Percentiles rank a stretch among this genome's conserved stretches.
These are phyloP conservation scores for Calephelis virginiensis DNA, from an alignment of 1,140 invertebrate genomes.

Conservation along the genomic window DNA sequence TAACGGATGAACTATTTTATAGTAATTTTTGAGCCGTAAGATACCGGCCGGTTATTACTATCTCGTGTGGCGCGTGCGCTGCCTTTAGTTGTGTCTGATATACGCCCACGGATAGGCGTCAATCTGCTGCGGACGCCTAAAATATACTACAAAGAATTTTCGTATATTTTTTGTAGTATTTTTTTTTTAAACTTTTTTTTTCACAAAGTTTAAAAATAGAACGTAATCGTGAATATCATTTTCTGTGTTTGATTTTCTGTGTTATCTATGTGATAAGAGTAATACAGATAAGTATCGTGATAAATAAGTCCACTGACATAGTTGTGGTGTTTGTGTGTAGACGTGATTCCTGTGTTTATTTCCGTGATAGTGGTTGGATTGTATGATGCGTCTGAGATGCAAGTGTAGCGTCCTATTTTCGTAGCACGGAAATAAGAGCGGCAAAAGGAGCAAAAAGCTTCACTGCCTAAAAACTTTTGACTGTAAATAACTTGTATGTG, in stretches of 20 bases:
- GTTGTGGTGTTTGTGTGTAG: slow-evolving; percentile 28
- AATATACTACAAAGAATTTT: slow-evolving; percentile 32
- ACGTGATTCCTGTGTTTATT: slow-evolving; percentile 34
- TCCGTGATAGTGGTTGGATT: slow-evolving; percentile 40
- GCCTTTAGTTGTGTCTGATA: slow-evolving; percentile 65
- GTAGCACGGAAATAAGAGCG: slow-evolving; percentile 77
- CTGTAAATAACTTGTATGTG: slow-evolving; percentile 47
- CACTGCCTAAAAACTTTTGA: slow-evolving; percentile 65
- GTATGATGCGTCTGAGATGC: slow-evolving; percentile 70
- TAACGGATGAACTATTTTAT: slow-evolving; percentile 53
- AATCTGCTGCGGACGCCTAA: slow-evolving; percentile 24
- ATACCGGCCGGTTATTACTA: slow-evolving; percentile 45
- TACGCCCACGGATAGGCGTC: slow-evolving; percentile 68
- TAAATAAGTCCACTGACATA: slow-evolving; percentile 22
- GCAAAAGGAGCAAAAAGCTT: slow-evolving; percentile 75
- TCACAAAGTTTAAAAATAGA: no score
- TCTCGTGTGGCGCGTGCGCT: slow-evolving; percentile 58
- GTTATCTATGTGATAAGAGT: slow-evolving; percentile 17
- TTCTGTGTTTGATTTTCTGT: slow-evolving; percentile 33
- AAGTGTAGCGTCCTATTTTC: slow-evolving; percentile 77
- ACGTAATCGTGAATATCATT: no score
- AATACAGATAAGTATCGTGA: slow-evolving; percentile 17
- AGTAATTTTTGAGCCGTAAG: slow-evolving; percentile 51
- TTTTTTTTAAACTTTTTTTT: no score
- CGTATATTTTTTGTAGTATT: slow-evolving; percentile 27